phyloP scores from a whole-genome alignment of 1,140 invertebrate species.

The Nasonia longicornis region DNA sequence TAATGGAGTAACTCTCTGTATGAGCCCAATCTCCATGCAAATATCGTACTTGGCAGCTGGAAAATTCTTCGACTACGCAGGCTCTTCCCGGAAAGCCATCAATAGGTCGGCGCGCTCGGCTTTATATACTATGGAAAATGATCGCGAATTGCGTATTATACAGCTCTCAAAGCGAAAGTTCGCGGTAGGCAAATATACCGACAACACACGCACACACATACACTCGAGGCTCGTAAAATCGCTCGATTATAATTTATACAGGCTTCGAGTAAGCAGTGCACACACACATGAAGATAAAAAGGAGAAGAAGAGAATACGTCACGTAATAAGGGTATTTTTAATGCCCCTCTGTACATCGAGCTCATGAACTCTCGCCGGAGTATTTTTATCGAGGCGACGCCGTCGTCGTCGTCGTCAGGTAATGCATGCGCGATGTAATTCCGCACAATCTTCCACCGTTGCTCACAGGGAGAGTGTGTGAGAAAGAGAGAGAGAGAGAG shows the following conservation, averaged over 20 bases:
- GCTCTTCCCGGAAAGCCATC: not conserved
- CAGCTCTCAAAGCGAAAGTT: not conserved
- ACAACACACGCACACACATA: no score
- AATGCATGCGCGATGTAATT: constrained; percentile 36
- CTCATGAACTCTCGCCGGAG: not conserved
- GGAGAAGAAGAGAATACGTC: not conserved
- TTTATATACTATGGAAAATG: not conserved
- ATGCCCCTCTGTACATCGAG: not conserved
- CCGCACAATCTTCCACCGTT: constrained; percentile 17
- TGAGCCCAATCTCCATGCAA: constrained; percentile 19
- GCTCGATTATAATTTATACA: not conserved
- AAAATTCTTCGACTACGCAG: not conserved
- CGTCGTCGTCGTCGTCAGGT: not conserved
- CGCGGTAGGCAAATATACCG: not conserved
- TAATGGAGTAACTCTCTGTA: constrained; percentile 9
- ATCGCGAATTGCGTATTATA: not conserved
- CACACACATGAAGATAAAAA: not conserved
- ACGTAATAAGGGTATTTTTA: not conserved
- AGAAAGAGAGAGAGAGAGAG: not conserved
- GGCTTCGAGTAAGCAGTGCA: not conserved
- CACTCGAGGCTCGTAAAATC: not conserved
- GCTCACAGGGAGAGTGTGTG: not conserved
- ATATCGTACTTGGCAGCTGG: not conserved
- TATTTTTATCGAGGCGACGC: constrained; percentile 9
- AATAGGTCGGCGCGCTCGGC: not conserved